Evolutionary conservation across 2,888 invertebrate species (phyloP).

Genomic region (Rhagophthalmus giganteus): DNA sequence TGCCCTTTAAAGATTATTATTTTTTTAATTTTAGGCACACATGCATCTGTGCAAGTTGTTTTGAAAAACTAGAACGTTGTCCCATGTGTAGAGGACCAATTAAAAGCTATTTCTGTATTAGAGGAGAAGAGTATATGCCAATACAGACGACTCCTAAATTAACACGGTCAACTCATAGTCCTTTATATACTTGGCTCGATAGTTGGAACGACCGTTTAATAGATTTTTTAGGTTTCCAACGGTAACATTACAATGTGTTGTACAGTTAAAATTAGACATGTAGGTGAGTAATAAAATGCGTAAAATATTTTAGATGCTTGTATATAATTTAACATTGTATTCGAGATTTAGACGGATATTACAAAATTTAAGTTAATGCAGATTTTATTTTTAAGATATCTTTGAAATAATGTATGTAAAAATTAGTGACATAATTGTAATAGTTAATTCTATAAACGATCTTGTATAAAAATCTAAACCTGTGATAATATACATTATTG

Average conservation of each 20-base stretch:
- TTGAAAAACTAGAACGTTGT: constrained; percentile 79
- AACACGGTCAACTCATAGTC: constrained; percentile 47
- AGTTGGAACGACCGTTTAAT: constrained; percentile 73
- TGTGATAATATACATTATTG: constrained; percentile 9
- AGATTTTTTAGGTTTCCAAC: constrained; percentile 72
- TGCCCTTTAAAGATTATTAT: too few species aligned
- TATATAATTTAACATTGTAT: constrained; percentile 7
- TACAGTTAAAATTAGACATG: background rate
- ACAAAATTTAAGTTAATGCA: background rate
- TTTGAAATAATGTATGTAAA: too few species aligned
- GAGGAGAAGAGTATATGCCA: constrained; percentile 74
- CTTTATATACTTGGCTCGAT: constrained; percentile 59
- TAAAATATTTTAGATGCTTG: constrained; percentile 4
- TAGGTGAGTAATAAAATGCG: background rate
- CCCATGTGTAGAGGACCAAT: constrained; percentile 86
- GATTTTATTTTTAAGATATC: too few species aligned
- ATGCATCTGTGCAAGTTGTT: constrained; percentile 80
- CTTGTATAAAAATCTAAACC: constrained; percentile 7
- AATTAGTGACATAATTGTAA: too few species aligned
- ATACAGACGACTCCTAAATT: constrained; percentile 52
- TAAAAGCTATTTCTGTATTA: constrained; percentile 81
- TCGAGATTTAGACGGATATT: background rate
- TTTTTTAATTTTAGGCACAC: constrained; percentile 64
- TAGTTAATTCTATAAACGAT: background rate
- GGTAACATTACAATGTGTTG: constrained; percentile 48